phyloP scores from a whole-genome alignment of 2,888 invertebrate species.

The Ornithoptera priamus region DNA sequence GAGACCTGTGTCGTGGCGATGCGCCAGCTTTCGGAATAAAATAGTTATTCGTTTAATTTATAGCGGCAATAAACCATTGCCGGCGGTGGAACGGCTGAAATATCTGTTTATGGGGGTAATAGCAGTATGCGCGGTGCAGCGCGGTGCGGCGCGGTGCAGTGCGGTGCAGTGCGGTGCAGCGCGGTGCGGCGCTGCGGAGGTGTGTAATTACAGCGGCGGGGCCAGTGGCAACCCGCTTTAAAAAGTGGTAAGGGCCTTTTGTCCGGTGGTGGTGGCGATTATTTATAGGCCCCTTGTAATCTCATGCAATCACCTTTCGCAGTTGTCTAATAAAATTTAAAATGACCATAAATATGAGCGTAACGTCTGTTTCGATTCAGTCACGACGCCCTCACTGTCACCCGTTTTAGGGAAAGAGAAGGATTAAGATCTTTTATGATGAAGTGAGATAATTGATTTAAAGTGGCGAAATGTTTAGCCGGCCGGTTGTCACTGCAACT shows the following conservation, averaged over 20 bases:
- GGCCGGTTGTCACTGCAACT: no score
- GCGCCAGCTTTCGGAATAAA: slow-evolving; percentile 10
- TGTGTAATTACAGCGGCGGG: slow-evolving; percentile 28
- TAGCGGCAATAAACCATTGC: slow-evolving; percentile 15
- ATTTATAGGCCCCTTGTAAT: not conserved
- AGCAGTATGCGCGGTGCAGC: slow-evolving; percentile 26
- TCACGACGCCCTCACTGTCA: no score
- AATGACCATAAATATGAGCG: not conserved
- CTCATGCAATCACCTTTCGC: not conserved
- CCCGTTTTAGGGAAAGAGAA: no score
- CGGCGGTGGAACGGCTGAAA: slow-evolving; percentile 25
- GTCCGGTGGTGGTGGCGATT: not conserved
- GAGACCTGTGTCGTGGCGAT: no score
- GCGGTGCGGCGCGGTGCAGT: slow-evolving; percentile 30
- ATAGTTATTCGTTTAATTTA: slow-evolving; percentile 25
- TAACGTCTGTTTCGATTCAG: no score
- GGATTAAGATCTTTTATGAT: no score
- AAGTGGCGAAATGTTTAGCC: no score
- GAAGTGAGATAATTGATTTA: no score
- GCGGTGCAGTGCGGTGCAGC: slow-evolving; percentile 29
- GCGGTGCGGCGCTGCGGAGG: slow-evolving; percentile 21
- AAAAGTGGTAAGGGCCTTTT: not conserved
- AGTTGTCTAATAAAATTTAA: not conserved
- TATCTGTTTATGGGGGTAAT: slow-evolving; percentile 26
- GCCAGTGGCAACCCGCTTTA: not conserved